Evolutionary conservation across 1,140 invertebrate genomes (phyloP).

Genomic region (Anoplolepis gracilipes): DNA sequence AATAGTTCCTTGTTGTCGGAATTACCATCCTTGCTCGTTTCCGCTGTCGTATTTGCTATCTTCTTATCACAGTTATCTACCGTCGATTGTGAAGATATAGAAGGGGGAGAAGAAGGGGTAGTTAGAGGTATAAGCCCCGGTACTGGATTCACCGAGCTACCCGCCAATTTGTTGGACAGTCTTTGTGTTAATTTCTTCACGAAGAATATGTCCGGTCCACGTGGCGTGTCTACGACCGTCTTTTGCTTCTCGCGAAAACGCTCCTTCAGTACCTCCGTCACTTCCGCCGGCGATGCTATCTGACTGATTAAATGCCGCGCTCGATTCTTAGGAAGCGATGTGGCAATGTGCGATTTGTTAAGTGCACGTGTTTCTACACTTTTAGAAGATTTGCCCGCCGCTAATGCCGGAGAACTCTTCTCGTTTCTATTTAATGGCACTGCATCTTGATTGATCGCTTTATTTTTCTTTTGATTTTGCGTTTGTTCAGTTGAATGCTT

Average conservation of each 20-base stretch:
- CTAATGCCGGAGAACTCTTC: not conserved
- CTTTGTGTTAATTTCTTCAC: conserved; percentile 85
- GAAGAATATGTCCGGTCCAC: conserved; percentile 84
- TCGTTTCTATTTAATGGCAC: not conserved
- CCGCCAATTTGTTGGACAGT: conserved; percentile 82
- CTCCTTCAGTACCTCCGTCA: conserved; percentile 82
- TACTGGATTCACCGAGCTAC: conserved; percentile 67
- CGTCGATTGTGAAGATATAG: not conserved
- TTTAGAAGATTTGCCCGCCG: not conserved
- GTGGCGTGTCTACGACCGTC: conserved; percentile 75
- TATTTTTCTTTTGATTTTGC: conserved; percentile 51
- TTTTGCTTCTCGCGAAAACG: conserved; percentile 82
- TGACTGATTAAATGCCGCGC: conserved; percentile 81
- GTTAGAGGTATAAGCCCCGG: conserved; percentile 73
- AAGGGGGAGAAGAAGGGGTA: conserved; percentile 8
- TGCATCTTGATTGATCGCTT: not conserved
- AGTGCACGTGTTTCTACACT: not conserved
- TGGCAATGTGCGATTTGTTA: conserved; percentile 17
- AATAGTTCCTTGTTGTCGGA: conserved; percentile 84
- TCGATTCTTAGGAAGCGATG: conserved; percentile 43
- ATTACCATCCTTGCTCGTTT: conserved; percentile 54
- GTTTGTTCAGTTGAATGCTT: conserved; percentile 15
- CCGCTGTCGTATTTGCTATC: conserved; percentile 12
- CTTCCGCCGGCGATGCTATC: conserved; percentile 81
- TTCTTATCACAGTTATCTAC: conserved; percentile 42